Conservation (phyloP, 2,797 vertebrate genomes). For the Jordanella pulchra region DNA sequence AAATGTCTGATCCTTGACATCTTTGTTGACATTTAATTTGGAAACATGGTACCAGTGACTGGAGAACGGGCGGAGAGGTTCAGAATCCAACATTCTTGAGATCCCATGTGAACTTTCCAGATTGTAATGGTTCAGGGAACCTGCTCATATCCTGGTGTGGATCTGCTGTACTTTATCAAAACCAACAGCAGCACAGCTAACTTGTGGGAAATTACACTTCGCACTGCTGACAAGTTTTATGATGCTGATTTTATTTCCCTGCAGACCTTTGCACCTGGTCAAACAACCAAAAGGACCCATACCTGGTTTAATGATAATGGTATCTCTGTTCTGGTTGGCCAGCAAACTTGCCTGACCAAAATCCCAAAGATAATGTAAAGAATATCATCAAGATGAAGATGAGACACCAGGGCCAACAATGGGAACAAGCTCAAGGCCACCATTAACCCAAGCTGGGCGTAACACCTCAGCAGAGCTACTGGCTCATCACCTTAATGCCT, state of each 20-base stretch:
- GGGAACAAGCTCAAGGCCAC: background rate
- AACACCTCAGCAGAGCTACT: background rate
- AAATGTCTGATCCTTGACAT: background rate
- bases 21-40: background rate
- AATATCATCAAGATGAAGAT: background rate
- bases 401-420: background rate
- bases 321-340: background rate
- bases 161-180: background rate
- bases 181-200: background rate
- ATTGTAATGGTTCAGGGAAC: background rate
- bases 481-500: background rate
- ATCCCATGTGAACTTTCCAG: background rate
- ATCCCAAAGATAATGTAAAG: background rate
- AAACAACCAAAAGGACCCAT: slow-evolving; percentile 10
- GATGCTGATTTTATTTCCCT: slow-evolving; percentile 6
- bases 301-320: slow-evolving; percentile 2
- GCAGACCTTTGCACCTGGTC: slow-evolving; percentile 5
- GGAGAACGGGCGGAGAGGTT: background rate
- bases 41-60: background rate
- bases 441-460: background rate
- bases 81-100: background rate
- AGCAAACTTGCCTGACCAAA: slow-evolving; percentile 6
- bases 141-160: background rate
- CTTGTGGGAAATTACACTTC: background rate
- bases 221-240: background rate